These are phyloP conservation scores for Silurus asotus DNA, from an alignment of 2,113 vertebrate genomes.

Conservation along the genomic window DNA sequence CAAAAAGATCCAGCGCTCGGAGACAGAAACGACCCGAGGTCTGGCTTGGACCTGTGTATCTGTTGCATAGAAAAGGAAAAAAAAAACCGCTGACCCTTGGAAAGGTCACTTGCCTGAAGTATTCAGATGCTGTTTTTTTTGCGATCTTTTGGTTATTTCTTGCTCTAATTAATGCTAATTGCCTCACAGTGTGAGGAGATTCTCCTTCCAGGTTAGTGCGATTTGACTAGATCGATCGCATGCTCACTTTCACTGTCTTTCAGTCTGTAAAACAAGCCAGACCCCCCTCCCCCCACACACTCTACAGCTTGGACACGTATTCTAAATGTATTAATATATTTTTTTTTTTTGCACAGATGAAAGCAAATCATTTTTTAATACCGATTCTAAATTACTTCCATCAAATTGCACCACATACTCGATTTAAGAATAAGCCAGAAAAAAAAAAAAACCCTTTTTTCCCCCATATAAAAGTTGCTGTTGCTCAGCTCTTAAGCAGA, in stretches of 20 bases:
- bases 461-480: conserved; percentile 54
- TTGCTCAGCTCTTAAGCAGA: conserved; percentile 73
- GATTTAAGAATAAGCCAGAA: background rate
- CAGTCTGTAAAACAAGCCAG: background rate
- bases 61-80: conserved; percentile 6
- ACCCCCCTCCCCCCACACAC: too few species aligned
- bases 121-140: background rate
- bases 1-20: conserved; percentile 26
- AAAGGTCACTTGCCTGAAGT: conserved; percentile 30
- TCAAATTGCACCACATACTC: background rate
- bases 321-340: background rate
- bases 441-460: too few species aligned
- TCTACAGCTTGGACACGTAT: background rate
- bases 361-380: background rate
- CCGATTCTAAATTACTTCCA: background rate
- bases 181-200: conserved; percentile 21
- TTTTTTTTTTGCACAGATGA: background rate
- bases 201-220: conserved; percentile 9
- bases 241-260: background rate
- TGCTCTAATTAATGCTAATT: conserved; percentile 33
- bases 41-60: conserved; percentile 13
- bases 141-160: conserved; percentile 9
- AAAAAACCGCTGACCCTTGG: background rate
- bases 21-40: conserved; percentile 57
- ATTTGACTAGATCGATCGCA: background rate